Percentiles rank a stretch among this genome's conserved stretches.
phyloP scores from a whole-genome alignment of 2,888 invertebrate genomes.

The Cheiracanthium punctorium region DNA sequence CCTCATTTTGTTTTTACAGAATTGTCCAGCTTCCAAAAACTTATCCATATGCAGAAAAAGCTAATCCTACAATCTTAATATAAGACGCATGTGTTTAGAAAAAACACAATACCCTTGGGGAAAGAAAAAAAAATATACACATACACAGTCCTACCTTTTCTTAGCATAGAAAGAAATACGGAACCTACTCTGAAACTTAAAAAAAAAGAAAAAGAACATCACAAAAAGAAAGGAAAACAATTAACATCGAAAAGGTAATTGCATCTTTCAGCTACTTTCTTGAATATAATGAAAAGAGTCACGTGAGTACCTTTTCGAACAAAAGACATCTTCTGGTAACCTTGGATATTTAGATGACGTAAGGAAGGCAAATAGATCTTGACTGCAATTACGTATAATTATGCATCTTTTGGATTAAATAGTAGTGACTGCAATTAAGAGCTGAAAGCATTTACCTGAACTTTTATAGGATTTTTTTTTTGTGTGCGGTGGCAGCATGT shows the following conservation, averaged over 20 bases:
- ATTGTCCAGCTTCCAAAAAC: too few relatives aligned
- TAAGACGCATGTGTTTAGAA: too few relatives aligned
- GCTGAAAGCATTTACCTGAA: not conserved
- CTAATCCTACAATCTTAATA: too few relatives aligned
- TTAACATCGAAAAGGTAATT: not conserved
- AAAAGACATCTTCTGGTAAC: not conserved
- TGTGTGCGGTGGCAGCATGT: too few relatives aligned
- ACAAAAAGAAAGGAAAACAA: not conserved
- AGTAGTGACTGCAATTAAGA: not conserved
- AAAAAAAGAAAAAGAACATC: not conserved
- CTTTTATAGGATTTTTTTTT: too few relatives aligned
- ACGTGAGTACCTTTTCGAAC: not conserved
- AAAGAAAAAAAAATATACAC: too few relatives aligned
- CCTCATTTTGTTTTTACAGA: too few relatives aligned
- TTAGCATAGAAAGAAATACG: not conserved
- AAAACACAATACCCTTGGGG: not conserved
- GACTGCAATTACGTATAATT: not conserved
- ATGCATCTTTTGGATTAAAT: not conserved
- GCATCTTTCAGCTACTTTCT: not conserved
- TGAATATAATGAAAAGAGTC: not conserved
- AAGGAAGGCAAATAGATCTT: not conserved
- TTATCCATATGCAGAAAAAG: too few relatives aligned
- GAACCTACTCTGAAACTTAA: not conserved
- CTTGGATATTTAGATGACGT: not conserved
- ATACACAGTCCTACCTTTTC: not conserved